phyloP scores from a whole-genome alignment of 2,113 vertebrate species.

The Thryonomys swinderianus region DNA sequence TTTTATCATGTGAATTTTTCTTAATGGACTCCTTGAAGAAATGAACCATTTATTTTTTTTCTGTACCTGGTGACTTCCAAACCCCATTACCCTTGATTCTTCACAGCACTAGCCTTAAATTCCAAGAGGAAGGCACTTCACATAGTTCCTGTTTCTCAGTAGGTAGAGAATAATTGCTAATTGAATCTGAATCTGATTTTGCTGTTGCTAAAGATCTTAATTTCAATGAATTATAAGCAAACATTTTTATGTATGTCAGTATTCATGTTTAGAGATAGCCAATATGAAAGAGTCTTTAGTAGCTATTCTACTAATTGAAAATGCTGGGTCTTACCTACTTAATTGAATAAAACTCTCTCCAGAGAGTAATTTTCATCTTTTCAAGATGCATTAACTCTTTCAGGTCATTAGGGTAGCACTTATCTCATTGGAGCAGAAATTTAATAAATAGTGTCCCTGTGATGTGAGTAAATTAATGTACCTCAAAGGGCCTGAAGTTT shows the following conservation, averaged over 20 bases:
- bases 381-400: conserved; percentile 81
- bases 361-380: conserved; percentile 73
- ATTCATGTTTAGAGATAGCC: conserved; percentile 58
- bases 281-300: conserved; percentile 57
- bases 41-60: not conserved
- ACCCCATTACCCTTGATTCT: not conserved
- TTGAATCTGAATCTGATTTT: conserved; percentile 4
- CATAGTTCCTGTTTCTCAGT: not conserved
- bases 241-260: conserved; percentile 17
- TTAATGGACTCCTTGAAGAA: not conserved
- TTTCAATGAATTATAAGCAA: conserved; percentile 54
- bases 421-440: conserved; percentile 76
- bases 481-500: conserved; percentile 52
- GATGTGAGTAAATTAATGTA: conserved; percentile 68
- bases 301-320: conserved; percentile 75
- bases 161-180: conserved; percentile 14
- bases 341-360: conserved; percentile 73
- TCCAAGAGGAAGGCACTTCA: not conserved
- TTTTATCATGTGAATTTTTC: not conserved
- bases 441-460: conserved; percentile 68
- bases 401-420: conserved; percentile 70
- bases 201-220: conserved; percentile 34
- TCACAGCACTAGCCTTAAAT: not conserved
- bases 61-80: not conserved
- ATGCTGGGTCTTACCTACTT: conserved; percentile 67